A percentile compares a stretch with the other conserved stretches of the same genome.
phyloP scores from a whole-genome alignment of 1,140 invertebrate species.

The Schlechtendalia chinensis region DNA sequence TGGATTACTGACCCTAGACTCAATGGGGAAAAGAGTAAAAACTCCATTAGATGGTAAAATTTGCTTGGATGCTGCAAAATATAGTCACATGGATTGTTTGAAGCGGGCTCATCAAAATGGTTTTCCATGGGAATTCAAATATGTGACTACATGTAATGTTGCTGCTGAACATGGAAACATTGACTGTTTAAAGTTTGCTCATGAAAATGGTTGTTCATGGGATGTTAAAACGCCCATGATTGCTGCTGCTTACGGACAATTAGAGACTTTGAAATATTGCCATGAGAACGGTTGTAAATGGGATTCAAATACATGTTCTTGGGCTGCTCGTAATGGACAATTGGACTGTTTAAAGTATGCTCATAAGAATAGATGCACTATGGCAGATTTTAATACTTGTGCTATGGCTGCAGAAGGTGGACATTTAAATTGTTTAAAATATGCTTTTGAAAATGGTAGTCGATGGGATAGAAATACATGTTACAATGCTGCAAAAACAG shows the following conservation, averaged over 20 bases:
- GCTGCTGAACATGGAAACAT: background rate
- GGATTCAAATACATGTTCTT: background rate
- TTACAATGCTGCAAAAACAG: background rate
- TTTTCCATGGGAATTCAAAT: background rate
- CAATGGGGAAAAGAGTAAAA: background rate
- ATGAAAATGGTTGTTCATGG: background rate
- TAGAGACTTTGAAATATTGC: background rate
- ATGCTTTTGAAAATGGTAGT: background rate
- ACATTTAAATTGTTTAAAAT: background rate
- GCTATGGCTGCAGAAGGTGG: background rate
- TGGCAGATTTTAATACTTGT: background rate
- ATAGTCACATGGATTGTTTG: constrained; percentile 1
- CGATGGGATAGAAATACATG: background rate
- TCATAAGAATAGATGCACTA: background rate
- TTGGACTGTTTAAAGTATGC: background rate
- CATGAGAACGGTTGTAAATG: background rate
- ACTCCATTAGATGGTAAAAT: background rate
- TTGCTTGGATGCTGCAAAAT: background rate
- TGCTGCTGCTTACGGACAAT: background rate
- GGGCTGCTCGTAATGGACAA: background rate
- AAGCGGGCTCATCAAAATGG: background rate
- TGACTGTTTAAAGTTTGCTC: background rate
- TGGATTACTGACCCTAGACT: background rate
- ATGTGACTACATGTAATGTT: background rate
- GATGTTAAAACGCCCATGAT: background rate